Base-by-base conservation (phyloP, 1,140 invertebrate species). In the Brachionus plicatilis region DNA sequence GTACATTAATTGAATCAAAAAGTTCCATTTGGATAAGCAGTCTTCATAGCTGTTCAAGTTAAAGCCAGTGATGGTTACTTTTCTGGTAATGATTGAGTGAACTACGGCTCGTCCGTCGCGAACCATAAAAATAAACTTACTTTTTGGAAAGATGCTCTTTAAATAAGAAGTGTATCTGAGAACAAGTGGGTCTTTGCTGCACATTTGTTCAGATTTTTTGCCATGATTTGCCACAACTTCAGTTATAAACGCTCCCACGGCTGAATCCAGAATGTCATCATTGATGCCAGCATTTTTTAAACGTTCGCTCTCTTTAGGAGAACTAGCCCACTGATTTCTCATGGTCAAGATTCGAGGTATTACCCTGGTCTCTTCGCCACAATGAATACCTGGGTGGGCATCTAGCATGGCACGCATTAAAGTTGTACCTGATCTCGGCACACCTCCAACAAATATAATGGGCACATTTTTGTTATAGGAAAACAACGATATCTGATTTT, bases 101-200 rank as follows among this genome's bases (percentile, higher is more conserved):
- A 98, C 96, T 9, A 96, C 97, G 41, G 97, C 97, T 80, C 97
- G 92, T 3, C 97, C 97, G 89, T 99, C 97, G 85, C 97, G 92
- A 72, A 98, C 93, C 95, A 99, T 98, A 89, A 99, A 95, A 86
- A 99, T 92, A 90, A 97, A 99, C 91, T 98, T 99, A 45, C 96
- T 90, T 85, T 92, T 91, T 7, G 93, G 93, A 87, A 93, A 94
- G 65, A 92, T 85, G 86, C 11, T 56, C n/a, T 84, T 88, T 47
- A 93, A 88, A 86, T 93, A 93, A 82, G 94, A 93, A 86, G 96
- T 94, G 90, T 96, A 96, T 91, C 98, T 98, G 37, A 99, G 92
- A 17, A 96, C 96, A 82, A 98, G 93, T 17, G 97, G 97, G 91
- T 99, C 97, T 90, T 99, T 99, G 91, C 99, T 99, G 91, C 97